Base-by-base conservation (phyloP, 2,113 vertebrate genomes). In the Triplophysa dalaica region DNA sequence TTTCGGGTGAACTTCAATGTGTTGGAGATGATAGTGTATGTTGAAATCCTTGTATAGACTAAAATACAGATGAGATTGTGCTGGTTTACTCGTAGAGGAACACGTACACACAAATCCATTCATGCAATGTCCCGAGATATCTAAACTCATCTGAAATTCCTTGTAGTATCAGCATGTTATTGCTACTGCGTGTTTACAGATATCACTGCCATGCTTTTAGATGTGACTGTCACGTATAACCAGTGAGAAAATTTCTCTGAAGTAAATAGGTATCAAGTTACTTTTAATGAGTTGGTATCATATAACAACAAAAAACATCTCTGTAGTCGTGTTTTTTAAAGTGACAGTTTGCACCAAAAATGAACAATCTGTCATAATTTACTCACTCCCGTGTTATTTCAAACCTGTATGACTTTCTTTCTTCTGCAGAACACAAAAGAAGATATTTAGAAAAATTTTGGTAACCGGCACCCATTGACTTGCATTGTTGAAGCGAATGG, bases 91-190 rank as follows among this genome's bases (percentile, higher is more conserved):
- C 41, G 50, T 22, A 29, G 16, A 52, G 12, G 24, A n/a, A 17
- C 8, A 43, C 41, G 22, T 2, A 63, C 43, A 63, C 45, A 64
- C 16, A 63, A 54, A 52, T 76, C 45, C 19, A 65, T 64, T 26
- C 24, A 65, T 29, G 52, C n/a, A 1, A 65, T n/a, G n/a, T 65
- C 24, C 61, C 11, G 24, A 65, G 74, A 65, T 52, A 76, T 65
- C 19, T 38, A 52, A 65, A 52, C 72, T 43, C 33, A 75, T 52
- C 74, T 52, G 45, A 76, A 26, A 54, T 6, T 52, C 29, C 26
- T 33, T 63, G 19, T 24, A 48, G 29, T 74, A 63, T 41, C 58
- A 63, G 58, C 73, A 76, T 65, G 73, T 10, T 29, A 48, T 64
- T 76, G 60, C 24, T 21, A 22, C 11, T 65, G 26, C 19, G n/a